Base-by-base conservation (phyloP, 2,797 vertebrate genomes). In the Anguilla marmorata region DNA sequence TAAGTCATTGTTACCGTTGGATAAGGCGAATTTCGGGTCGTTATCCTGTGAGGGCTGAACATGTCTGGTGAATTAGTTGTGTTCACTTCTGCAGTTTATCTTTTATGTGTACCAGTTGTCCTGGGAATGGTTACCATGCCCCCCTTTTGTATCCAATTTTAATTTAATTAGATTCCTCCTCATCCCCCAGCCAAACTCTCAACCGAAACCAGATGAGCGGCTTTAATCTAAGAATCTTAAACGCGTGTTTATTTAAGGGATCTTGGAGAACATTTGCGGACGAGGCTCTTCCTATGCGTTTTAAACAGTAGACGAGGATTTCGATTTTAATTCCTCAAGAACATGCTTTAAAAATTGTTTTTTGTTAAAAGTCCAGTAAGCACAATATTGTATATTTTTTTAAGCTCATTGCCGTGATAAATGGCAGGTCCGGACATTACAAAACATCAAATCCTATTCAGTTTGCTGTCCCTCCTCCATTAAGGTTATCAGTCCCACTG, bases 341-440 rank as follows among this genome's bases (percentile, higher is more conserved):
- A 63, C 58, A 56, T n/a, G 84, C 85, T 85, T 33, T 33, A 12
- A 12, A 33, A 33, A 80, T 50, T 6, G 45, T 24, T 50, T 12
- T 50, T 48, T 11, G 7, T 82, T 45, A 45, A 5, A 45, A 45
- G 41, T 45, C 41, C 79, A n/a, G 79, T 48, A 82, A 82, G 45
- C 24, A 80, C 41, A 58, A 12, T 33, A 63, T 88, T 60, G 89
- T 27, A 87, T 76, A 58, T 92, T 93, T 94, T 60, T 16, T 54
- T 56, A 16, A 24, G 45, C 21, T 82, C 92, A 93, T 90, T 90
- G 88, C 88, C 86, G 84, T 19, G 37, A 90, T 94, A 90, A 52
- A 93, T 90, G 92, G 89, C 90, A 90, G 85, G 84, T 60, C 88
- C 86, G 87, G 76, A 48, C 84, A 91, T 86, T 90, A 86, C 21